Percentiles rank a stretch among this genome's conserved stretches.
These are phyloP conservation scores for Drosophila aldrichi DNA, from an alignment of 2,888 invertebrate genomes.

Conservation along the genomic window DNA sequence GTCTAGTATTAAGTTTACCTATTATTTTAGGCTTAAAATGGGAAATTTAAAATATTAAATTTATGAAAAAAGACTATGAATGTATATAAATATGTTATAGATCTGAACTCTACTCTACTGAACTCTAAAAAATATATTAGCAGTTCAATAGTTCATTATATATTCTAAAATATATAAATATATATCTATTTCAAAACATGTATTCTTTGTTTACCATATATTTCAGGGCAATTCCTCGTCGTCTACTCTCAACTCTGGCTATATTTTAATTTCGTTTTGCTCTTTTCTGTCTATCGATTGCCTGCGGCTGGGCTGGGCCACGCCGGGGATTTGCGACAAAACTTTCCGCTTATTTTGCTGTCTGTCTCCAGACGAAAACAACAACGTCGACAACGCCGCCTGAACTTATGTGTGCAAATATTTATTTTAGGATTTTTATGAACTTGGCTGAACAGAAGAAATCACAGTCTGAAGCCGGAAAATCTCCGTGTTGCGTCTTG, in stretches of 20 bases:
- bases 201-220: neutral
- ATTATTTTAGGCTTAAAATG: too few species aligned
- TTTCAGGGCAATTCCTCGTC: neutral
- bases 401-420: constrained; percentile 70
- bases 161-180: too few species aligned
- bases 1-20: too few species aligned
- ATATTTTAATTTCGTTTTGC: constrained; percentile 58
- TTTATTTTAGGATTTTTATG: constrained; percentile 72
- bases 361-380: constrained; percentile 60
- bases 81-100: too few species aligned
- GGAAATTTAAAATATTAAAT: too few species aligned
- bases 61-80: too few species aligned
- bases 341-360: constrained; percentile 60
- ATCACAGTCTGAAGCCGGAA: constrained; percentile 46
- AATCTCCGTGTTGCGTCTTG: constrained; percentile 54
- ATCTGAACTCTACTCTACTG: too few species aligned
- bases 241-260: neutral
- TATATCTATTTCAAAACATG: too few species aligned
- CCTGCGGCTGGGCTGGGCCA: constrained; percentile 50
- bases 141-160: too few species aligned
- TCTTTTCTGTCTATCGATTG: constrained; percentile 48
- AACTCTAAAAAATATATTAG: too few species aligned
- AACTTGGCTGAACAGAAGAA: constrained; percentile 43
- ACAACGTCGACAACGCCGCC: constrained; percentile 13
- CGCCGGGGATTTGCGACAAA: constrained; percentile 59